phyloP scores from a whole-genome alignment of 2,888 invertebrate genomes.

The Fragum whitleyi region DNA sequence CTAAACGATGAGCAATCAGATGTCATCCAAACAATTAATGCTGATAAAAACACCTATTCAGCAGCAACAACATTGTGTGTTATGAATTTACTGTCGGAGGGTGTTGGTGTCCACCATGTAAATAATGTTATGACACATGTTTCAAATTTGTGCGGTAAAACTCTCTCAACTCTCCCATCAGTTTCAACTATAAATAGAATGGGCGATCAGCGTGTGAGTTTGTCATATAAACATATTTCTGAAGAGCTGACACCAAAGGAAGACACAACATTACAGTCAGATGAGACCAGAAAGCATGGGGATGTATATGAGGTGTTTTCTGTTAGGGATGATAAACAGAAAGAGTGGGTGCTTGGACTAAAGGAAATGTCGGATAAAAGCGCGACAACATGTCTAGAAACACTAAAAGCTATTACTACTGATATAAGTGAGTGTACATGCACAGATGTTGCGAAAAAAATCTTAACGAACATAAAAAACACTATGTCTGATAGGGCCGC shows the following conservation, averaged over 20 bases:
- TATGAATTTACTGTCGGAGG: conserved; percentile 37
- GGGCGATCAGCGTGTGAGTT: conserved; percentile 37
- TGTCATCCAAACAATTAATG: conserved; percentile 14
- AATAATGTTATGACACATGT: conserved; percentile 41
- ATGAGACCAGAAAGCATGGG: conserved; percentile 45
- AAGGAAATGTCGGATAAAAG: conserved; percentile 39
- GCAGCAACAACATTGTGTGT: conserved; percentile 26
- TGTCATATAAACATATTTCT: conserved; percentile 36
- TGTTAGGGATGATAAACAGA: conserved; percentile 34
- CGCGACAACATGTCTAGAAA: conserved; percentile 19
- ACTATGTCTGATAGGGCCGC: conserved; percentile 55
- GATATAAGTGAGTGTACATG: conserved; percentile 32
- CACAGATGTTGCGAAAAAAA: conserved; percentile 11
- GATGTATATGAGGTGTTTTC: conserved; percentile 41
- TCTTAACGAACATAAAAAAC: conserved; percentile 36
- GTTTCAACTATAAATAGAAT: conserved; percentile 47
- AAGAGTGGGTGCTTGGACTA: conserved; percentile 45
- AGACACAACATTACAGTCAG: conserved; percentile 35
- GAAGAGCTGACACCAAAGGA: conserved; percentile 16
- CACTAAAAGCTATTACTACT: conserved; percentile 26
- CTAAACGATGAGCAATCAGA: conserved; percentile 31
- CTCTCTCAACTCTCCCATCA: conserved; percentile 23
- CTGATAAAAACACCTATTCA: conserved; percentile 27
- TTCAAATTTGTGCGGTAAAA: conserved; percentile 33
- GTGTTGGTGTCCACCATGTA: conserved; percentile 48